Evolutionary conservation across 2,797 vertebrate genomes (phyloP).

Genomic region (Hipposideros larvatus): DNA sequence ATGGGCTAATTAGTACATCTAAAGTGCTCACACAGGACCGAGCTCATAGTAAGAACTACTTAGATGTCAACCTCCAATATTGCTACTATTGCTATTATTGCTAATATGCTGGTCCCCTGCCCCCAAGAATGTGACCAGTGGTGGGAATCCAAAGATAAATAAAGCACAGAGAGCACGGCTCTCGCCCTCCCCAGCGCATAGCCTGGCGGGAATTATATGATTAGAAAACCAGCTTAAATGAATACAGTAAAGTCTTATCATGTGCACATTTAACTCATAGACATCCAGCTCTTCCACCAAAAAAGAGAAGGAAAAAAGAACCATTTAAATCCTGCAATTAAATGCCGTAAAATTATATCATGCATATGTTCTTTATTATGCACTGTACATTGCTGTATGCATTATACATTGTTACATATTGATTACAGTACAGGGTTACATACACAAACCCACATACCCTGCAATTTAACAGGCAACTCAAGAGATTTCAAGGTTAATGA

Average conservation of each 20-base stretch:
- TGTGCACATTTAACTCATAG: conserved; percentile 21
- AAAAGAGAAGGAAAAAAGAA: conserved; percentile 34
- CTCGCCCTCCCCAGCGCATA: neutral
- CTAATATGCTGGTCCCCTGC: neutral
- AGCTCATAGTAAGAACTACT: neutral
- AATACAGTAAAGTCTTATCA: conserved; percentile 11
- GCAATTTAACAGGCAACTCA: conserved; percentile 58
- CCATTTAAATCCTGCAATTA: conserved; percentile 69
- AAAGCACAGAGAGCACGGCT: neutral
- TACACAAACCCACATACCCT: neutral
- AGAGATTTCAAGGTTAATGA: conserved; percentile 72
- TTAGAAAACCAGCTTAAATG: neutral
- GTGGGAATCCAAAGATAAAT: neutral
- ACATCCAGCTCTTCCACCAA: conserved; percentile 52
- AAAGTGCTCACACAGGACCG: neutral
- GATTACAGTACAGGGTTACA: conserved; percentile 41
- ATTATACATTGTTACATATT: conserved; percentile 52
- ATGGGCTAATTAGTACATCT: neutral
- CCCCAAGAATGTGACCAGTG: neutral
- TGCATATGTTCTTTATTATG: conserved; percentile 59
- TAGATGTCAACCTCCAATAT: neutral
- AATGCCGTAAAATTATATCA: conserved; percentile 56
- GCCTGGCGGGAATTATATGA: neutral
- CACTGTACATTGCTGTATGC: neutral
- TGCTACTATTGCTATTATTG: neutral